Conservation (phyloP, 2,797 vertebrate species). For the Artibeus lituratus region DNA sequence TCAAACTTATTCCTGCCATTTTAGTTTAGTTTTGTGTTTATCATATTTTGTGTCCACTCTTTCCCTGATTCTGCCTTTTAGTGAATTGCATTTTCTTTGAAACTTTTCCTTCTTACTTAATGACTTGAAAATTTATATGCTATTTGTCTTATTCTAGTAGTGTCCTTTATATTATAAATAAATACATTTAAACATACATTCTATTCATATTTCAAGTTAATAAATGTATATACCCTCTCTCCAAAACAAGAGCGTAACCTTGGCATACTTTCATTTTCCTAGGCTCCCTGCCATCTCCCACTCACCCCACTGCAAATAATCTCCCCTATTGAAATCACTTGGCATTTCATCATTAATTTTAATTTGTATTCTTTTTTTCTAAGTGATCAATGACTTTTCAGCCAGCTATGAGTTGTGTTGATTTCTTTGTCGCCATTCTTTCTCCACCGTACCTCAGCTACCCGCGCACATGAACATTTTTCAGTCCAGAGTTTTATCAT, state of each 20-base stretch:
- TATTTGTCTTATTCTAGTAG: background rate
- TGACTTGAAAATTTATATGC: background rate
- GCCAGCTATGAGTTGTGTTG: background rate
- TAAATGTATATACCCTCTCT: background rate
- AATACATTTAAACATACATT: background rate
- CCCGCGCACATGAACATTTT: background rate
- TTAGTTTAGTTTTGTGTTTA: background rate
- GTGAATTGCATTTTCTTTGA: background rate
- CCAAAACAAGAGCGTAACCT: background rate
- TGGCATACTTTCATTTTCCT: background rate
- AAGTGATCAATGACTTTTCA: background rate
- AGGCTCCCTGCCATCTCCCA: background rate
- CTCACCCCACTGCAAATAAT: background rate
- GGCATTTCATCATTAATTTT: background rate
- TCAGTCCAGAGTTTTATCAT: background rate
- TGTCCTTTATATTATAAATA: background rate
- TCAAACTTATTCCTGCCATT: background rate
- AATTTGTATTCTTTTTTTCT: background rate
- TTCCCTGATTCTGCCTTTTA: background rate
- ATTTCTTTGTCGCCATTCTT: background rate
- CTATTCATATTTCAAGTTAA: background rate
- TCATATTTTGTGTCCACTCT: background rate
- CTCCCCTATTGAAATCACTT: background rate
- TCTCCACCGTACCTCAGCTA: background rate
- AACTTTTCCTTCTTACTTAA: background rate